Evolutionary conservation across 2,113 vertebrate genomes (phyloP).

Genomic region (Sarotherodon lohbergeri): DNA sequence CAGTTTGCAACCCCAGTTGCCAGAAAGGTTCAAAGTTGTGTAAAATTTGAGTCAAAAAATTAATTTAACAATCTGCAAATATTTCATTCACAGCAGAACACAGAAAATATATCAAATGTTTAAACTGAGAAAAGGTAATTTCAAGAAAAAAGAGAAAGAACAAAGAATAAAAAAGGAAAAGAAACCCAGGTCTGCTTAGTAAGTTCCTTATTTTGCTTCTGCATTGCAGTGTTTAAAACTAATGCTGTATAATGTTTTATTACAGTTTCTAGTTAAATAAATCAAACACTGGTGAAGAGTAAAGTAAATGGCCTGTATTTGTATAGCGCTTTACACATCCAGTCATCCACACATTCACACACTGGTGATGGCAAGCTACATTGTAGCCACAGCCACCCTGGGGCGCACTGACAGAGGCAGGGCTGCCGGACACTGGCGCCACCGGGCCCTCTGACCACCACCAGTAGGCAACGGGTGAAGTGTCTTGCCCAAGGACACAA

Average conservation of each 20-base stretch:
- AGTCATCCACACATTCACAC: too few relatives aligned
- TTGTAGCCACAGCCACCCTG: too few relatives aligned
- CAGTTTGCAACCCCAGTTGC: not conserved
- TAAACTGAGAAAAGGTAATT: rapidly evolving
- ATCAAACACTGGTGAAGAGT: not conserved
- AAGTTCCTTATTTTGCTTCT: not conserved
- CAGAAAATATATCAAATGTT: not conserved
- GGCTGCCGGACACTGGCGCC: too few relatives aligned
- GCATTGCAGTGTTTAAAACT: not conserved
- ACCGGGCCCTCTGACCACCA: too few relatives aligned
- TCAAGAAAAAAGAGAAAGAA: not conserved
- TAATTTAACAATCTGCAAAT: not conserved
- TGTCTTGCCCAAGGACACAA: too few relatives aligned
- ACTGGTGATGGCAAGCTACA: too few relatives aligned
- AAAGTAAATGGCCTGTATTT: too few relatives aligned
- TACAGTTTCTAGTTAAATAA: not conserved
- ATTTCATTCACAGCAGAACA: not conserved
- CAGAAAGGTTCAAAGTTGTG: rapidly evolving
- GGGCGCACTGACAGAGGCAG: too few relatives aligned
- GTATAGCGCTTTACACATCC: too few relatives aligned
- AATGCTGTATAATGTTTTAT: not conserved
- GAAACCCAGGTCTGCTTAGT: not conserved
- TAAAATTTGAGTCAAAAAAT: not conserved
- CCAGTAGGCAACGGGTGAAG: too few relatives aligned
- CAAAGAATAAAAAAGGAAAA: not conserved